These are phyloP conservation scores for Drosophila niveifrons DNA, from an alignment of 2,888 invertebrate genomes.

Conservation along the genomic window DNA sequence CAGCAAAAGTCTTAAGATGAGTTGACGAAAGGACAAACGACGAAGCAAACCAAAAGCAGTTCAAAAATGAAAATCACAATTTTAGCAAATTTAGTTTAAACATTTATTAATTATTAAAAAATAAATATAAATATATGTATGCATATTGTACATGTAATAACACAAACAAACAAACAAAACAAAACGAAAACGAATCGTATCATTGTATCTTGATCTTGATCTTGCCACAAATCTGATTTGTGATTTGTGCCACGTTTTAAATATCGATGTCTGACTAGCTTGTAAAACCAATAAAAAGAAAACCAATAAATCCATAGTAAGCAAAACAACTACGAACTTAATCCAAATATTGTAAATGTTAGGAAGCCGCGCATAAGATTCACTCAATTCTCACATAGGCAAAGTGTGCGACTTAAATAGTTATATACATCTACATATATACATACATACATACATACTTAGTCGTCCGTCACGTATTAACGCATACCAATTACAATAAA, in stretches of 20 bases:
- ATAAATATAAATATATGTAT: constrained; percentile 44
- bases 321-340: constrained; percentile 60
- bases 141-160: constrained; percentile 41
- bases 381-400: constrained; percentile 26
- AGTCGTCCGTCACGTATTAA: constrained; percentile 63
- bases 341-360: constrained; percentile 70
- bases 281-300: constrained; percentile 53
- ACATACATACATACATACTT: constrained; percentile 10
- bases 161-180: constrained; percentile 25
- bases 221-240: constrained; percentile 79
- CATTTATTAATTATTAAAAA: constrained; percentile 69
- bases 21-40: constrained; percentile 62
- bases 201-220: constrained; percentile 80
- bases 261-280: constrained; percentile 82
- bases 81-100: constrained; percentile 81
- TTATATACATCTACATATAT: constrained; percentile 16
- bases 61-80: constrained; percentile 71
- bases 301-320: constrained; percentile 55
- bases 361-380: constrained; percentile 49
- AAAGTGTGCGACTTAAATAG: constrained; percentile 37
- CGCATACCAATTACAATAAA: constrained; percentile 69
- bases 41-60: constrained; percentile 81
- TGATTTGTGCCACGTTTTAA: constrained; percentile 81
- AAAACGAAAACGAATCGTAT: constrained; percentile 70
- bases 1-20: constrained; percentile 52